Conservation (phyloP, 2,797 vertebrate genomes). For the Rhincodon typus region DNA sequence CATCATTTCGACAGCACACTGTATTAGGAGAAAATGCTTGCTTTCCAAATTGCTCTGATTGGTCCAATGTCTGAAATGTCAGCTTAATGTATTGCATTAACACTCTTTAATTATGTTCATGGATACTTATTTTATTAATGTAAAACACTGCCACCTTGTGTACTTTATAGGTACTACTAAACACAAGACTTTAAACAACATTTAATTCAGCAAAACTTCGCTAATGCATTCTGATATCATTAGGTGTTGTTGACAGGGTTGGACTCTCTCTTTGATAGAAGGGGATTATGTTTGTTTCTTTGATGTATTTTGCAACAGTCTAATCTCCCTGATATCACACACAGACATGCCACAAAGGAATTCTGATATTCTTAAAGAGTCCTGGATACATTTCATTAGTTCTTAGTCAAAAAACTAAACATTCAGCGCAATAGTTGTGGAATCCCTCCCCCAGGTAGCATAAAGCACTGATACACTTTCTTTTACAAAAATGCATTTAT, state of each 20-base stretch:
- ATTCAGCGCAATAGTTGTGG: neutral
- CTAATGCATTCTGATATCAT: neutral
- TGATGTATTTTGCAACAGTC: neutral
- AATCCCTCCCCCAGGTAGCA: neutral
- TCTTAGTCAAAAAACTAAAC: neutral
- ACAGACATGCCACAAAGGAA: neutral
- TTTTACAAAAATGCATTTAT: neutral
- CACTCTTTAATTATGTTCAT: constrained; percentile 1
- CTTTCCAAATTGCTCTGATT: constrained; percentile 2
- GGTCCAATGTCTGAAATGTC: constrained; percentile 13
- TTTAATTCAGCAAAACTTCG: neutral
- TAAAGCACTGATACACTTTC: neutral
- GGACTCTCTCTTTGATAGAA: neutral
- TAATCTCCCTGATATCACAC: neutral
- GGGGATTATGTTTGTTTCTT: neutral
- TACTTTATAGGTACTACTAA: neutral
- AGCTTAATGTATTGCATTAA: constrained; percentile 5
- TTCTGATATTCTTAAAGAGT: neutral
- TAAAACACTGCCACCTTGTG: constrained; percentile 26
- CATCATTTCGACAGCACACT: neutral
- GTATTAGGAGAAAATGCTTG: constrained; percentile 3
- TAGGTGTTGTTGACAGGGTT: neutral
- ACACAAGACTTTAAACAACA: neutral
- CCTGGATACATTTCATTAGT: neutral
- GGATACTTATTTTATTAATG: neutral